A percentile compares a stretch with the other conserved stretches of the same genome.
These are phyloP conservation scores for Hipposideros larvatus DNA, from an alignment of 2,797 vertebrate genomes.

Conservation along the genomic window DNA sequence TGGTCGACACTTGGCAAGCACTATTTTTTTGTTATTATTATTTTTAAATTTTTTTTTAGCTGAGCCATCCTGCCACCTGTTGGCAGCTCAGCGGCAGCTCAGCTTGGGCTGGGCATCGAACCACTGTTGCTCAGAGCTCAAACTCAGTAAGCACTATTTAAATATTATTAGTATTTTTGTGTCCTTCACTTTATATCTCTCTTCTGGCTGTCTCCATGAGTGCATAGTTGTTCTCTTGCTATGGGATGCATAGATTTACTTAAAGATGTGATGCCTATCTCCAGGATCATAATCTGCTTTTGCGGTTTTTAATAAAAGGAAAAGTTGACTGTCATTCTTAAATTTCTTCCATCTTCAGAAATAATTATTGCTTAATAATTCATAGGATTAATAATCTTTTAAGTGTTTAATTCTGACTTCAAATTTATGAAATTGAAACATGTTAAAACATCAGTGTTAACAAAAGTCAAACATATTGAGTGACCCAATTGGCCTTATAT, in stretches of 20 bases:
- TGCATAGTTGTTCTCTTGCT: neutral
- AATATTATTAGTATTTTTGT: neutral
- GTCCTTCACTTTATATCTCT: neutral
- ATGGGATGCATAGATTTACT: neutral
- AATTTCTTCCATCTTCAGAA: constrained; percentile 15
- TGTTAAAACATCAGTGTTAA: neutral
- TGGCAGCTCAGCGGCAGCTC: too few relatives aligned
- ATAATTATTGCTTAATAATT: constrained; percentile 39
- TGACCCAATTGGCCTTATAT: neutral
- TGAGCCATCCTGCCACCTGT: too few relatives aligned
- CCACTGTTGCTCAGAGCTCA: too few relatives aligned
- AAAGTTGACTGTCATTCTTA: neutral
- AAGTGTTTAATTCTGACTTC: constrained; percentile 60
- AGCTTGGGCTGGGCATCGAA: too few relatives aligned
- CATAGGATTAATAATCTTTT: constrained; percentile 28
- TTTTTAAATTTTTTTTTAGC: neutral
- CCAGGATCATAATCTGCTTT: neutral
- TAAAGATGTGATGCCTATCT: neutral
- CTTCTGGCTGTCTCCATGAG: neutral
- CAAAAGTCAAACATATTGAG: constrained; percentile 2
- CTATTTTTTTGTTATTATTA: neutral
- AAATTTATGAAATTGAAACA: constrained; percentile 31
- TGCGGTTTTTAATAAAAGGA: neutral
- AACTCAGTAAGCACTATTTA: neutral
- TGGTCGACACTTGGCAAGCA: neutral